phyloP scores from a whole-genome alignment of 1,140 invertebrate species.

The Armadillidium nasatum region DNA sequence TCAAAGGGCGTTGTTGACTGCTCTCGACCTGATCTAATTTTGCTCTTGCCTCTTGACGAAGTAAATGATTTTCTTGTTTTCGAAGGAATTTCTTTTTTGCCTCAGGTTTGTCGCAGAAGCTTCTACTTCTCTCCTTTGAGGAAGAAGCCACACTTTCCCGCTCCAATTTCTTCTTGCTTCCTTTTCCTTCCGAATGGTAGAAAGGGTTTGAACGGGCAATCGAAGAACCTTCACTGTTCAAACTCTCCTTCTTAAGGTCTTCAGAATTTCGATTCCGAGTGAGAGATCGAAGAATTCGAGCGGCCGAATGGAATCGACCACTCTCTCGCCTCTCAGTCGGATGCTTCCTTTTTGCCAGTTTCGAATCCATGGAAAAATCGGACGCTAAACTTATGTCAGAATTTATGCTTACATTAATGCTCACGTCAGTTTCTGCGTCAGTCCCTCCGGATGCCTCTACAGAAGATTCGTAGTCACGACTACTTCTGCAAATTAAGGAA shows the following conservation, averaged over 20 bases:
- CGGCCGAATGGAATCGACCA: conserved; percentile 40
- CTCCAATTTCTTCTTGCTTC: conserved; percentile 39
- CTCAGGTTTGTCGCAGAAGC: conserved; percentile 47
- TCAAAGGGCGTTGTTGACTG: not conserved
- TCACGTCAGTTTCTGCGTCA: not conserved
- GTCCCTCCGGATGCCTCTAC: not conserved
- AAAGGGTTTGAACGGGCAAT: conserved; percentile 36
- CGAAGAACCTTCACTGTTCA: not conserved
- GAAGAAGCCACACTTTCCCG: conserved; percentile 29
- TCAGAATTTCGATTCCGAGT: conserved; percentile 44
- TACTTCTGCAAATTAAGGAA: not conserved
- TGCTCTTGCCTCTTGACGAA: conserved; percentile 36
- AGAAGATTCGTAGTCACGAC: not conserved
- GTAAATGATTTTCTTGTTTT: conserved; percentile 29
- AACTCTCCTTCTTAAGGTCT: not conserved
- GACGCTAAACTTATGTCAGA: too few relatives aligned
- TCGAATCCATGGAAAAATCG: not conserved
- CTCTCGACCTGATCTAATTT: conserved; percentile 17
- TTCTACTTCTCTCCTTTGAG: conserved; percentile 46
- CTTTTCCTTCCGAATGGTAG: conserved; percentile 43
- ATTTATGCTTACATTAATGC: not conserved
- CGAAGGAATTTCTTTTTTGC: not conserved
- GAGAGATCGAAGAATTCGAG: conserved; percentile 38
- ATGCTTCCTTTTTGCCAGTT: conserved; percentile 13
- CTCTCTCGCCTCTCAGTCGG: conserved; percentile 40